Conservation (phyloP, 2,113 vertebrate species). For the Callorhinus ursinus region DNA sequence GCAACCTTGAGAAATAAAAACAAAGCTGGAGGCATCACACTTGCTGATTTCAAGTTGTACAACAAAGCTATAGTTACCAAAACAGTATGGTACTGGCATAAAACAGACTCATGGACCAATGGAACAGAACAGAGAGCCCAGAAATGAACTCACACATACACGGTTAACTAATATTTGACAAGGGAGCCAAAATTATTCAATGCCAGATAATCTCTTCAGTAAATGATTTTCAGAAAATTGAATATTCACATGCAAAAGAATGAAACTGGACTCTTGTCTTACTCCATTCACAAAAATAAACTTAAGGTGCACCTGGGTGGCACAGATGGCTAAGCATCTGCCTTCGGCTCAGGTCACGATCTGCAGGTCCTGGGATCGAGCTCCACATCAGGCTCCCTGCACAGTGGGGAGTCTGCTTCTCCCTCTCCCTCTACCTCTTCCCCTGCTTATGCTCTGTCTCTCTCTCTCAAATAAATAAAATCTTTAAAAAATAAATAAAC, state of each 20-base stretch:
- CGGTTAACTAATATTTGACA: not conserved
- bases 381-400: too few relatives aligned
- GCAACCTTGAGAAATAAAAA: not conserved
- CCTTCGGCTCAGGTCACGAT: too few relatives aligned
- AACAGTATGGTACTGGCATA: not conserved
- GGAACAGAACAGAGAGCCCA: not conserved
- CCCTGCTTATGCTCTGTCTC: too few relatives aligned
- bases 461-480: too few relatives aligned
- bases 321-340: too few relatives aligned
- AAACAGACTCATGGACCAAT: not conserved
- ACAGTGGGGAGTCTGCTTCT: too few relatives aligned
- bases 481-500: not conserved
- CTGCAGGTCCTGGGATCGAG: too few relatives aligned
- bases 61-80: not conserved
- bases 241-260: not conserved
- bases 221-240: not conserved
- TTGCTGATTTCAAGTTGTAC: not conserved
- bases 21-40: not conserved
- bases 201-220: not conserved
- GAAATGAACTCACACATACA: not conserved
- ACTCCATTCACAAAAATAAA: not conserved
- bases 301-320: too few relatives aligned
- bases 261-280: not conserved
- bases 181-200: not conserved
- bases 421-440: too few relatives aligned